Conservation (phyloP, 2,113 vertebrate species). For the Paraplagusia blochii region DNA sequence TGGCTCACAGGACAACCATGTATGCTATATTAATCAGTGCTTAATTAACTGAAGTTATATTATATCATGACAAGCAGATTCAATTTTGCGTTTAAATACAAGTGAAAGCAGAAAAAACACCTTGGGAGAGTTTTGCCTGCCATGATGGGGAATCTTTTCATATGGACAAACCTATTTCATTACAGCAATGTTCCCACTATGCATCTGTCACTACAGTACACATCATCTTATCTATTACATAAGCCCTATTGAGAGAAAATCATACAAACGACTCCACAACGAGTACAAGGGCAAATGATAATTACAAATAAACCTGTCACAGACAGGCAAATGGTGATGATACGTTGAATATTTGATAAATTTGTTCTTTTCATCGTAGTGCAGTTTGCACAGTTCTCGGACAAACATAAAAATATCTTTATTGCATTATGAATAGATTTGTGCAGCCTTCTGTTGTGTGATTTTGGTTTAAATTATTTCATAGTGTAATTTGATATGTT, state of each 20-base stretch:
- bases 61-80: slow-evolving; percentile 6
- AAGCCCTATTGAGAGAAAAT: slow-evolving; percentile 27
- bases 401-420: too few species aligned
- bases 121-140: not conserved
- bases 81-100: slow-evolving; percentile 1
- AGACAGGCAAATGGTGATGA: too few species aligned
- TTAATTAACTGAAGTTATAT: slow-evolving; percentile 5
- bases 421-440: too few species aligned
- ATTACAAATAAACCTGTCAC: slow-evolving; percentile 6
- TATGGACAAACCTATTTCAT: slow-evolving; percentile 23
- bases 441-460: too few species aligned
- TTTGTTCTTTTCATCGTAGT: too few species aligned
- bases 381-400: too few species aligned
- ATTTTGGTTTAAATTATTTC: too few species aligned
- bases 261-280: not conserved
- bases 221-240: slow-evolving; percentile 34
- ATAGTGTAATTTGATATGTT: too few species aligned
- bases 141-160: slow-evolving; percentile 27
- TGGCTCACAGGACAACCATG: slow-evolving; percentile 7
- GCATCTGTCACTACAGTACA: slow-evolving; percentile 29
- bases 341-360: too few species aligned
- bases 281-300: not conserved
- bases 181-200: slow-evolving; percentile 10
- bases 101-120: not conserved
- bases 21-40: not conserved